Evolutionary conservation across 2,113 vertebrate species (phyloP).

Genomic region (Elaphurus davidianus): DNA sequence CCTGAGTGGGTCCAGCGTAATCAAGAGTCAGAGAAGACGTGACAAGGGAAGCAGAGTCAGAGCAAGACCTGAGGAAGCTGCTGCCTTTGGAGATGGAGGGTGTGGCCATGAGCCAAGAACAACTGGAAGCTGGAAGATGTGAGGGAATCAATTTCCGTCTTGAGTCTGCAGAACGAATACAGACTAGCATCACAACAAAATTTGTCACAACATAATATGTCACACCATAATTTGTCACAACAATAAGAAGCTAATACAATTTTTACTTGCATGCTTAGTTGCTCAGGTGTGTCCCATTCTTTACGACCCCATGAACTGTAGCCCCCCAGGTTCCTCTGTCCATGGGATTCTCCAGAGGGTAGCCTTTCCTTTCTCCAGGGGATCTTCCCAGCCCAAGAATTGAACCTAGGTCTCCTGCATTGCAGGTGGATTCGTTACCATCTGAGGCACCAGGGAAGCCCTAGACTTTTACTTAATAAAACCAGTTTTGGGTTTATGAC

Average conservation of each 20-base stretch:
- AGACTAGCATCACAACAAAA: neutral
- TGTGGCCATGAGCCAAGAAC: fast-evolving
- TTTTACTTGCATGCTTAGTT: neutral
- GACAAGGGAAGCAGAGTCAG: neutral
- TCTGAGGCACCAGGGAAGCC: neutral
- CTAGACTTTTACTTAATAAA: neutral
- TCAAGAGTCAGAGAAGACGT: neutral
- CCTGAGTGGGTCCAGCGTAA: neutral
- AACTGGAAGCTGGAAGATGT: neutral
- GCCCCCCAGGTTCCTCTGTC: neutral
- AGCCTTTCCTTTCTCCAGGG: neutral
- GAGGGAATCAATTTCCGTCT: neutral
- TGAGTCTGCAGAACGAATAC: neutral
- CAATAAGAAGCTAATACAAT: no score
- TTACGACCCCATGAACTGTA: neutral
- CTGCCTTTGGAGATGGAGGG: neutral
- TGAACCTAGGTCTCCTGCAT: neutral
- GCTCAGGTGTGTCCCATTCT: neutral
- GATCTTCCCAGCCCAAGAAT: neutral
- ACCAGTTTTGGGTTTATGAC: neutral
- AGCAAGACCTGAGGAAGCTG: neutral
- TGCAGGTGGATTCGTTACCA: neutral
- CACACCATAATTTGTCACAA: no score
- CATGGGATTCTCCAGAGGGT: neutral
- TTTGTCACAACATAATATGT: no score